Percentiles rank a stretch among this genome's conserved stretches.
These are phyloP conservation scores for Nebria salina DNA, from an alignment of 2,888 invertebrate genomes.

Conservation along the genomic window DNA sequence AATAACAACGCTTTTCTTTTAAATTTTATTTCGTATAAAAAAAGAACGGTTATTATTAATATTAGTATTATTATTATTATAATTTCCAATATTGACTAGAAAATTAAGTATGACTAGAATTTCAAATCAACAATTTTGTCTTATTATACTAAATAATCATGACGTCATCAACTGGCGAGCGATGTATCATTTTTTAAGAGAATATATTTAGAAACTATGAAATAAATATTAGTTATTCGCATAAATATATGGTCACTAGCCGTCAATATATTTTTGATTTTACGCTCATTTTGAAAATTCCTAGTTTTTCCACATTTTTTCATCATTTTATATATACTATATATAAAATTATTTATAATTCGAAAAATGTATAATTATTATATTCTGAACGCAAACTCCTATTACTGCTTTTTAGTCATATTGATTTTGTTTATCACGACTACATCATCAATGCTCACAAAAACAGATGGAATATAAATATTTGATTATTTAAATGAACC, in stretches of 20 bases:
- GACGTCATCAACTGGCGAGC: background rate
- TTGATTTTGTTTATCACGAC: background rate
- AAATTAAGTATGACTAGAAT: background rate
- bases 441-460: background rate
- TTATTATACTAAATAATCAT: background rate
- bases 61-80: background rate
- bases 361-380: background rate
- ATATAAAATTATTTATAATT: background rate
- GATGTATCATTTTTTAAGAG: background rate
- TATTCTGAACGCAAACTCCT: background rate
- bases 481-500: background rate
- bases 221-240: background rate
- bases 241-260: background rate
- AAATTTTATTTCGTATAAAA: background rate
- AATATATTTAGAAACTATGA: background rate
- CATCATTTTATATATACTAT: background rate
- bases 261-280: background rate
- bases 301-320: background rate
- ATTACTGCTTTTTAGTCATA: background rate
- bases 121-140: background rate
- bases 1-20: background rate
- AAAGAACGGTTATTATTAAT: background rate
- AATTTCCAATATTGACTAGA: background rate
- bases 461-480: constrained; percentile 1
- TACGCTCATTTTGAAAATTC: background rate